Evolutionary conservation across 2,113 vertebrate genomes (phyloP), one percentile per base, ranked within the genome.

Genomic region (Diadophis punctatus): DNA sequence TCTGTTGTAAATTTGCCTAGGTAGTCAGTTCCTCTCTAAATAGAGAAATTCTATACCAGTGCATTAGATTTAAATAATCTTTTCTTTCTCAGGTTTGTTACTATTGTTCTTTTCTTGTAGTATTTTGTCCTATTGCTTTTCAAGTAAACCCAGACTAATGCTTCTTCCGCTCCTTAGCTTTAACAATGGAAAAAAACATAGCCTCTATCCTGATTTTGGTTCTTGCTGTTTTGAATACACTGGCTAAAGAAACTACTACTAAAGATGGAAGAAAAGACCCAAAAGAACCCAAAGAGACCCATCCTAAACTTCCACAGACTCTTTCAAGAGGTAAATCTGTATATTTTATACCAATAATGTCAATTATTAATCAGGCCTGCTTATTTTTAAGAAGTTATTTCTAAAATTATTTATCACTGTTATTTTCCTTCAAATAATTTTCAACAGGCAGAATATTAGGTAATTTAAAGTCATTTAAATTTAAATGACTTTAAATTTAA

Each of bases 281-380:
- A 56, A 96, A 96, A 90, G 94, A 95, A 9, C 0, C 80, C 94
- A 93, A 98, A 95, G 96, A 97, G 52, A 51, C 93, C 94, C 92
- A 88, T 10, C 96, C 96, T 8, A 98, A 97, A 94, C 95, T 98
- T 60, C 98, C 99, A 63, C 98, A 99, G 97, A 99, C 98, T 8
- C 98, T 99, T 23, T 99, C 99, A 94, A 98, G 99, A 99, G 99
- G 99, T 99, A 95, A 96, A 39, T 3, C 9, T 3, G 12, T 23
- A 1, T 27, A 18, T 58, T 34, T 39, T 52, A 22, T 80, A 39
- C 74, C 11, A 10, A n/a, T 68, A 3, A 39, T 27, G 5, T 52
- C 27, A 87, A 18, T 80, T 80, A 2, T 43, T 80, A 80, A 39
- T 80, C 34, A 43, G 18, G 8, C 34, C 34, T 80, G 34, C 34